Conservation (phyloP, 2,888 invertebrate species). For the Dioctria rufipes region DNA sequence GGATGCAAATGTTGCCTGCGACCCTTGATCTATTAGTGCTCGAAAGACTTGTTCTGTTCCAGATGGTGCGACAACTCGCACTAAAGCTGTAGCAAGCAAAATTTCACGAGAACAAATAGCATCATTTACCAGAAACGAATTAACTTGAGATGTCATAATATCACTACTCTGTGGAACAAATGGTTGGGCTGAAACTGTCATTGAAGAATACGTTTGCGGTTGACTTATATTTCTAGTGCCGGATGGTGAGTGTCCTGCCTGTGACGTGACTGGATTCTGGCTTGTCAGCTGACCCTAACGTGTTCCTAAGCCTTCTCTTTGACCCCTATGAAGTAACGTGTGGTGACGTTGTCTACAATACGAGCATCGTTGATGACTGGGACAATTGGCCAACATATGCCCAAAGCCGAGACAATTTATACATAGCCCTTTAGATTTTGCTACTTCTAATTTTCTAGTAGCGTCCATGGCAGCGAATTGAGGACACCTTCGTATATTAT, state of each 20-base stretch:
- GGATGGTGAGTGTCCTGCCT: background rate
- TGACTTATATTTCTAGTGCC: too few relatives aligned
- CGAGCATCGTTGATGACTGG: background rate
- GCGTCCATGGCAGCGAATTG: background rate
- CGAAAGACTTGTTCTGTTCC: background rate
- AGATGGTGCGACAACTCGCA: background rate
- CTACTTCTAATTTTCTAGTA: background rate
- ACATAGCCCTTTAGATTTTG: constrained; percentile 24
- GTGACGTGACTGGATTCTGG: background rate
- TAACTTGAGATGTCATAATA: background rate
- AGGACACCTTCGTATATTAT: background rate
- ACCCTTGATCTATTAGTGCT: constrained; percentile 14
- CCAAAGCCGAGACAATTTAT: constrained; percentile 21
- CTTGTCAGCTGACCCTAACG: background rate
- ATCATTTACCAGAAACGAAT: background rate
- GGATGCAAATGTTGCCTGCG: background rate
- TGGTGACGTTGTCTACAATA: constrained; percentile 9
- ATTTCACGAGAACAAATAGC: background rate
- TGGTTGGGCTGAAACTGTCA: background rate
- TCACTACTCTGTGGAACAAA: background rate
- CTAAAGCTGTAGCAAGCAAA: background rate
- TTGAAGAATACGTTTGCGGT: too few relatives aligned
- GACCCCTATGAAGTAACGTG: background rate
- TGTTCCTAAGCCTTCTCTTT: background rate
- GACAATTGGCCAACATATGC: constrained; percentile 12